phyloP scores from a whole-genome alignment of 2,113 vertebrate genomes.

The Lagenorhynchus albirostris region DNA sequence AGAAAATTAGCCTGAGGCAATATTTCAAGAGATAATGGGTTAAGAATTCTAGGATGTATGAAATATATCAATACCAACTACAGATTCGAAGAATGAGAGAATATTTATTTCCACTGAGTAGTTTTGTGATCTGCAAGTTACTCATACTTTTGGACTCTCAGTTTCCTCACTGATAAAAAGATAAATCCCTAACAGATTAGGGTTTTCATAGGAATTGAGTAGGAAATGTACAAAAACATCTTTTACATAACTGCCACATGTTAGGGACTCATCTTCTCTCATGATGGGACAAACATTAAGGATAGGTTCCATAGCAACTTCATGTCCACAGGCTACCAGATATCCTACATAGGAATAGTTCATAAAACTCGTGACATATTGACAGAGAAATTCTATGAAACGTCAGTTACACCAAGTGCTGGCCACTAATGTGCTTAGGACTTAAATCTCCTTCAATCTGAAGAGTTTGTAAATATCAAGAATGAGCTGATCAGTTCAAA shows the following conservation, averaged over 20 bases:
- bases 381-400: not conserved
- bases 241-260: not conserved
- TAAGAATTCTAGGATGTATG: not conserved
- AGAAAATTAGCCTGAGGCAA: not conserved
- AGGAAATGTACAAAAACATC: not conserved
- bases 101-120: not conserved
- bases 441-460: not conserved
- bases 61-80: not conserved
- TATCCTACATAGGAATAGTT: not conserved
- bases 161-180: not conserved
- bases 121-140: not conserved
- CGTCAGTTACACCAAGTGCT: not conserved
- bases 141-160: not conserved
- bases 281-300: not conserved
- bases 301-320: not conserved
- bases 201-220: not conserved
- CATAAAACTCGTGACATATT: not conserved
- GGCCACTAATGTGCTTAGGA: not conserved
- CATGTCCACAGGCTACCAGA: not conserved
- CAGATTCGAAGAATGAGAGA: not conserved
- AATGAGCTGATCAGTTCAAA: not conserved
- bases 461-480: not conserved
- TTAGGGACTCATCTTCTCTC: not conserved
- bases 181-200: not conserved
- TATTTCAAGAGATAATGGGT: not conserved